Evolutionary conservation across 1,140 invertebrate genomes (phyloP).

Genomic region (Ridgeia piscesae): DNA sequence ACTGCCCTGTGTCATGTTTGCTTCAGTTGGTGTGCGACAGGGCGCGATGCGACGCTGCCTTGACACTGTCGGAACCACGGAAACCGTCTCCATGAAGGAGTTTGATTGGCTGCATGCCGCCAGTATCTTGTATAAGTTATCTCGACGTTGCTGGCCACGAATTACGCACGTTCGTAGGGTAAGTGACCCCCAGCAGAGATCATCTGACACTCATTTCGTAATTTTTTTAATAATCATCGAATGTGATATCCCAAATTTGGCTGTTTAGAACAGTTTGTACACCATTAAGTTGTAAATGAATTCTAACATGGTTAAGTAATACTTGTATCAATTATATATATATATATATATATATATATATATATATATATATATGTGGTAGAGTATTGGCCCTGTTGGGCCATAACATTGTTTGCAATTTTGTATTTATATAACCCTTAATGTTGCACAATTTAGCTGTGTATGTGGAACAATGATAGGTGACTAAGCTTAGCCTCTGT

Average conservation of each 20-base stretch:
- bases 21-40: neutral
- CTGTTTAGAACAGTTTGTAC: too few relatives aligned
- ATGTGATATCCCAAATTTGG: neutral
- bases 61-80: neutral
- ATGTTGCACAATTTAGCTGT: too few relatives aligned
- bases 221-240: neutral
- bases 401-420: too few relatives aligned
- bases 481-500: too few relatives aligned
- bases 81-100: neutral
- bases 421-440: too few relatives aligned
- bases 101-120: neutral
- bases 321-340: too few relatives aligned
- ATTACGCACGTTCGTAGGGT: neutral
- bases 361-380: too few relatives aligned
- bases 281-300: too few relatives aligned
- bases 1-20: neutral
- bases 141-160: neutral
- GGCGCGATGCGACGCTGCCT: neutral
- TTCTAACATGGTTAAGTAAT: too few relatives aligned
- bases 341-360: too few relatives aligned
- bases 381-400: too few relatives aligned
- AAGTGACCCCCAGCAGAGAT: neutral
- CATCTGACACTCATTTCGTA: neutral
- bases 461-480: too few relatives aligned
- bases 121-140: neutral